Evolutionary conservation across 2,888 invertebrate genomes (phyloP).

Genomic region (Ligdia adustata): DNA sequence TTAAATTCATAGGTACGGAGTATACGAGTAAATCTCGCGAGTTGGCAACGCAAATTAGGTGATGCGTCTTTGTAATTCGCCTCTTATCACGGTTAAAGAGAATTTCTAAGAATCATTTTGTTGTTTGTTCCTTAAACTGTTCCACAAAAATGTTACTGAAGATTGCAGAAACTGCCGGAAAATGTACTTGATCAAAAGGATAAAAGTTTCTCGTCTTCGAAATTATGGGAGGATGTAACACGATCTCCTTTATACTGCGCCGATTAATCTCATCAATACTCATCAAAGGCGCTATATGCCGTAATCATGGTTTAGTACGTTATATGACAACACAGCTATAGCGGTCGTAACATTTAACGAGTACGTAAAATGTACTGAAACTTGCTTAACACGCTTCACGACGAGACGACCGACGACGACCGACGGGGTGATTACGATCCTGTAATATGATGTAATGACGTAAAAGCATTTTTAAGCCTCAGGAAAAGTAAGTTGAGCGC

Average conservation of each 20-base stretch:
- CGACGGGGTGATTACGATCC: slow-evolving; percentile 48
- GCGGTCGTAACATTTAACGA: slow-evolving; percentile 40
- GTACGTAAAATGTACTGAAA: slow-evolving; percentile 43
- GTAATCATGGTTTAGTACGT: slow-evolving; percentile 34
- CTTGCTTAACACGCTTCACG: slow-evolving; percentile 46
- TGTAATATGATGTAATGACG: slow-evolving; percentile 55
- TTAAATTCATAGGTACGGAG: slow-evolving; percentile 38
- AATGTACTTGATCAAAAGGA: slow-evolving; percentile 9
- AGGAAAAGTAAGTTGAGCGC: slow-evolving; percentile 36
- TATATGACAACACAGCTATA: slow-evolving; percentile 28
- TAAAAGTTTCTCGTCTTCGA: slow-evolving; percentile 11
- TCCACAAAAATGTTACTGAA: slow-evolving; percentile 13
- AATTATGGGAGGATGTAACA: slow-evolving; percentile 12
- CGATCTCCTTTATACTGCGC: slow-evolving; percentile 22
- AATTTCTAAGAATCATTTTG: slow-evolving; percentile 29
- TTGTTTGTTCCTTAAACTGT: slow-evolving; percentile 28
- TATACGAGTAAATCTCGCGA: slow-evolving; percentile 28
- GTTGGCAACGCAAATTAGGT: slow-evolving; percentile 28
- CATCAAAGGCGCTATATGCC: slow-evolving; percentile 24
- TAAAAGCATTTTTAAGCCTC: slow-evolving; percentile 55
- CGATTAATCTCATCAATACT: slow-evolving; percentile 37
- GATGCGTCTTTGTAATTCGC: slow-evolving; percentile 33
- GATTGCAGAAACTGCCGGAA: not conserved
- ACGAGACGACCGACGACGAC: too few species aligned
- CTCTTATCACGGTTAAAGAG: slow-evolving; percentile 23